A percentile compares a stretch with the other conserved stretches of the same genome.
These are phyloP conservation scores for Patagioenas fasciata DNA, from an alignment of 2,113 vertebrate species.

Conservation along the genomic window DNA sequence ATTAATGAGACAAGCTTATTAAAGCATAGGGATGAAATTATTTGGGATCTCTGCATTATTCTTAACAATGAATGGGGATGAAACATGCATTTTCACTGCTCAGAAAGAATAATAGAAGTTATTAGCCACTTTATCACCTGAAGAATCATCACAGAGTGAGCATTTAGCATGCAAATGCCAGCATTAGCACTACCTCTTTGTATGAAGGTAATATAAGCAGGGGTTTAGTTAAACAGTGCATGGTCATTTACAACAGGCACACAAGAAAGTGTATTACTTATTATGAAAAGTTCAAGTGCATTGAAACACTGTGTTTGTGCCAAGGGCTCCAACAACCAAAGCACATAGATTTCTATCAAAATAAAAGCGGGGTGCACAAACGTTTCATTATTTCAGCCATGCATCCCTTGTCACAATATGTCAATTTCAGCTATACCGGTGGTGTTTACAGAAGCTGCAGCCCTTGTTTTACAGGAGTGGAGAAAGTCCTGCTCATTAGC, in stretches of 20 bases:
- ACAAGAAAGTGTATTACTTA: not conserved
- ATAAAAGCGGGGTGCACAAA: not conserved
- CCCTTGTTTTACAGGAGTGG: slow-evolving; percentile 25
- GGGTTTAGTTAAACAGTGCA: not conserved
- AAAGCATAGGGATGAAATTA: slow-evolving; percentile 30
- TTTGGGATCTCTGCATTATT: slow-evolving; percentile 45
- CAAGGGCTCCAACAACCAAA: not conserved
- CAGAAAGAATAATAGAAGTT: slow-evolving; percentile 60
- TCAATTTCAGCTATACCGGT: slow-evolving; percentile 18
- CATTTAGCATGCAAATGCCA: slow-evolving; percentile 41
- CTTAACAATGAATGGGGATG: slow-evolving; percentile 22
- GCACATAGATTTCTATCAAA: not conserved
- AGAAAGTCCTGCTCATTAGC: slow-evolving; percentile 45
- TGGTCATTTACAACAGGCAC: not conserved
- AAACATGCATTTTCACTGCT: slow-evolving; percentile 51
- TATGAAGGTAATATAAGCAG: slow-evolving; percentile 13
- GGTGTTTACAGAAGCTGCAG: slow-evolving; percentile 39
- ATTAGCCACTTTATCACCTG: slow-evolving; percentile 59
- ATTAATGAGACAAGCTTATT: slow-evolving; percentile 24
- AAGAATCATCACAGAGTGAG: slow-evolving; percentile 46
- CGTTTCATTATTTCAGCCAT: slow-evolving; percentile 8
- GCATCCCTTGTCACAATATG: not conserved
- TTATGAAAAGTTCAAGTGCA: not conserved
- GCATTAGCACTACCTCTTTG: not conserved
- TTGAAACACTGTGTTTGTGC: not conserved